phyloP scores from a whole-genome alignment of 1,140 invertebrate genomes.

The Dendroctonus ponderosae region DNA sequence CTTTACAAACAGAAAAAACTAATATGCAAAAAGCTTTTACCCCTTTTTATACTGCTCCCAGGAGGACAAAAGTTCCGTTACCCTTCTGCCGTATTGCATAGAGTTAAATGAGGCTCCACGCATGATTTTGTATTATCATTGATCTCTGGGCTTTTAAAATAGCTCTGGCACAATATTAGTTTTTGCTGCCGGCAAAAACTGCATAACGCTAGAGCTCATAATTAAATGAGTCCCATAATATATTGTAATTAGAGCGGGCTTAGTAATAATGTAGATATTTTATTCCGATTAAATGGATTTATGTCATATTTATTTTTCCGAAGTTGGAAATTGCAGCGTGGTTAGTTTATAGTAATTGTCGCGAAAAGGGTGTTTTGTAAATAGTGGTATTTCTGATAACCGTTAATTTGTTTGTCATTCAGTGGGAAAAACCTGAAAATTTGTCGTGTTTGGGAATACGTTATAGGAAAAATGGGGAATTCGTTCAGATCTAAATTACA shows the following conservation, averaged over 20 bases:
- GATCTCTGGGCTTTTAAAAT: slow-evolving; percentile 21
- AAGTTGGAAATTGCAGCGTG: too few relatives aligned
- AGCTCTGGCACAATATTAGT: slow-evolving; percentile 7
- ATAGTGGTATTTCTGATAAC: too few relatives aligned
- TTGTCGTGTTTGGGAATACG: too few relatives aligned
- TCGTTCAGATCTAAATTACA: too few relatives aligned
- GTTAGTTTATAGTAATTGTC: too few relatives aligned
- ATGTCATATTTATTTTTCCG: too few relatives aligned
- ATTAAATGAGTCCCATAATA: background rate
- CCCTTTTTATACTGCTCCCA: slow-evolving; percentile 21
- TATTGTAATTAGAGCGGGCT: background rate
- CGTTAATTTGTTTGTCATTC: too few relatives aligned
- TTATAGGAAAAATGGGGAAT: too few relatives aligned
- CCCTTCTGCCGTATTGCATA: slow-evolving; percentile 18
- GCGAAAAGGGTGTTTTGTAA: too few relatives aligned
- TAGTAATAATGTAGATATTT: background rate
- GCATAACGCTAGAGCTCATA: background rate
- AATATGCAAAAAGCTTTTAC: slow-evolving; percentile 16
- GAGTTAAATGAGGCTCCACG: slow-evolving; percentile 15
- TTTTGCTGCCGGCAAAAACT: slow-evolving; percentile 14
- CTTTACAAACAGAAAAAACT: slow-evolving; percentile 17
- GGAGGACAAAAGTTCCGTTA: slow-evolving; percentile 21
- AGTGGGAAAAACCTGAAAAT: too few relatives aligned
- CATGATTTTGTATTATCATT: slow-evolving; percentile 19
- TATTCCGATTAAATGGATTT: background rate